Percentiles rank a stretch among this genome's conserved stretches.
Conservation (phyloP, 1,140 invertebrate species). For the Formica exsecta region DNA sequence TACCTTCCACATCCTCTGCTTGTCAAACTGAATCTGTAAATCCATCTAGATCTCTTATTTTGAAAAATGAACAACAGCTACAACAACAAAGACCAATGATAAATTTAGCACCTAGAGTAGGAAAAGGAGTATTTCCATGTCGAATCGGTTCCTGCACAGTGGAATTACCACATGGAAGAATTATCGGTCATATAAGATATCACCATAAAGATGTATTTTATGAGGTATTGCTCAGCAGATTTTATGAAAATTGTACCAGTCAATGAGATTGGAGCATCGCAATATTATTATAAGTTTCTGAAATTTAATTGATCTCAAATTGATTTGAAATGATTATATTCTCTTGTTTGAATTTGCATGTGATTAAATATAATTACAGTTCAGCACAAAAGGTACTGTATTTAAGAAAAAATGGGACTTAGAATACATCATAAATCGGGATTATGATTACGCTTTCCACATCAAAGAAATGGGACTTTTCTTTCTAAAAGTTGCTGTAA, state of each 20-base stretch:
- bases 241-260: neutral
- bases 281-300: neutral
- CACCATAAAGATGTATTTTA: constrained; percentile 66
- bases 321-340: neutral
- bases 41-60: neutral
- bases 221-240: constrained; percentile 56
- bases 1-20: neutral
- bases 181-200: constrained; percentile 76
- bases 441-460: constrained; percentile 70
- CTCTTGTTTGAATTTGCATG: neutral
- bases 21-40: constrained; percentile 42
- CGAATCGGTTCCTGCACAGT: constrained; percentile 68
- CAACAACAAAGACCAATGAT: neutral
- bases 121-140: constrained; percentile 77
- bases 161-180: constrained; percentile 63
- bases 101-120: constrained; percentile 49
- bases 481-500: constrained; percentile 73
- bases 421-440: constrained; percentile 33
- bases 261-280: neutral
- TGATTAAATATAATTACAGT: constrained; percentile 30
- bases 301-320: neutral
- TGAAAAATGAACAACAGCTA: neutral
- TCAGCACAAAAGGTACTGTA: neutral
- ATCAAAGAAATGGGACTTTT: constrained; percentile 78
- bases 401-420: constrained; percentile 66